Conservation (phyloP, 2,888 invertebrate genomes). For the Zaprionus lineosus region DNA sequence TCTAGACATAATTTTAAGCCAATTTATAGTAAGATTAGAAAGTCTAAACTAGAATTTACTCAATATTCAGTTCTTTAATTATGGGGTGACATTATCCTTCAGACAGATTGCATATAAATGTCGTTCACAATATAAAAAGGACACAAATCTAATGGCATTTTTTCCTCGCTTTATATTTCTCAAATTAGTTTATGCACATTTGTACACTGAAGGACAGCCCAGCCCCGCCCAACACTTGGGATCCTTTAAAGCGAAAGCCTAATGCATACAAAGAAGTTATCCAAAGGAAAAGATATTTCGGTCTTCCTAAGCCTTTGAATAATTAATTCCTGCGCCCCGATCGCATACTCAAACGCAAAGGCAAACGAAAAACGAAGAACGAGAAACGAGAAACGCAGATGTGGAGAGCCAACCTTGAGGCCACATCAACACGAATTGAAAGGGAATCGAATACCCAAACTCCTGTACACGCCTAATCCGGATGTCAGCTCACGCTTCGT, state of each 20-base stretch:
- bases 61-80: conserved; percentile 20
- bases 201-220: no score
- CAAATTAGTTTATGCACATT: conserved; percentile 6
- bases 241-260: not conserved
- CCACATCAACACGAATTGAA: conserved; percentile 44
- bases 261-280: not conserved
- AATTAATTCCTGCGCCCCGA: conserved; percentile 54
- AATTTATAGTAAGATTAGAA: conserved; percentile 41
- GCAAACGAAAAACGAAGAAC: no score
- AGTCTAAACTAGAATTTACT: conserved; percentile 23
- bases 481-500: conserved; percentile 51
- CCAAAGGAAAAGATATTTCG: conserved; percentile 21
- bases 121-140: no score
- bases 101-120: no score
- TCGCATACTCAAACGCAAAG: conserved; percentile 8
- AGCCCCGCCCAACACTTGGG: no score
- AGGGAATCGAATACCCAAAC: conserved; percentile 50
- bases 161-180: no score
- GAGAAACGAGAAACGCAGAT: no score
- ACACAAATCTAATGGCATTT: no score
- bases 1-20: conserved; percentile 53
- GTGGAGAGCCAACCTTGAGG: conserved; percentile 16
- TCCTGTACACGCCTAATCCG: conserved; percentile 60
- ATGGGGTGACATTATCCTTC: not conserved
- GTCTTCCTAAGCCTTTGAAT: conserved; percentile 52